phyloP scores from a whole-genome alignment of 2,113 vertebrate species.

The Rhegmatorhina hoffmannsi region DNA sequence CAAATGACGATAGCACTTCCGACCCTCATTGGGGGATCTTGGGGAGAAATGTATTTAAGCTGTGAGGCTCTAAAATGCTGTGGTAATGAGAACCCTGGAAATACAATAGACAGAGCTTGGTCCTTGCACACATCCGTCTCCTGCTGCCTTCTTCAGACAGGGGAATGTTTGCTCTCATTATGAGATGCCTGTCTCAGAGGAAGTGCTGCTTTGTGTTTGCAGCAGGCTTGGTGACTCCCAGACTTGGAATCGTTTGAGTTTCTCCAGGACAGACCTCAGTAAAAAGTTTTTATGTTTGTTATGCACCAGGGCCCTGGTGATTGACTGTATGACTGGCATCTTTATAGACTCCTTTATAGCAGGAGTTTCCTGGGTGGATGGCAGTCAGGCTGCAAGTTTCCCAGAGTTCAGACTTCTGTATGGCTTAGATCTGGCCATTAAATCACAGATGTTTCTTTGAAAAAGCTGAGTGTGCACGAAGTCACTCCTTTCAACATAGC shows the following conservation, averaged over 20 bases:
- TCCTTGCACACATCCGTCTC: constrained; percentile 5
- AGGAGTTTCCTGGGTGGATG: constrained; percentile 53
- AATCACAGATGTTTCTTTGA: constrained; percentile 67
- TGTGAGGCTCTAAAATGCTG: neutral
- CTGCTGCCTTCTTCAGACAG: constrained; percentile 44
- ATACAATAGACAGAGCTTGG: constrained; percentile 13
- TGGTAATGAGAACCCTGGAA: neutral
- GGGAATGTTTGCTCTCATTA: constrained; percentile 34
- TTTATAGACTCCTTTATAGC: constrained; percentile 57
- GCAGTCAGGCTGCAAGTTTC: constrained; percentile 40
- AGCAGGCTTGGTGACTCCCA: neutral
- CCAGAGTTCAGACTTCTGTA: constrained; percentile 47
- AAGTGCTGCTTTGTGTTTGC: constrained; percentile 25
- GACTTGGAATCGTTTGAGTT: neutral
- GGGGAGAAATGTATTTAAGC: neutral
- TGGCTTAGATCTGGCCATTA: constrained; percentile 53
- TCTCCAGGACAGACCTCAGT: neutral
- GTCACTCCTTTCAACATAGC: constrained; percentile 35
- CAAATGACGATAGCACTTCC: neutral
- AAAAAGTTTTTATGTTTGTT: constrained; percentile 26
- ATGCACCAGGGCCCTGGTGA: neutral
- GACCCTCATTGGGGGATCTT: neutral
- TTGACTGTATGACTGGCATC: constrained; percentile 20
- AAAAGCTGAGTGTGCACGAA: constrained; percentile 54
- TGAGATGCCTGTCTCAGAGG: neutral